Evolutionary conservation across 2,797 vertebrate species (phyloP).

Genomic region (Halcyon leucocephala): DNA sequence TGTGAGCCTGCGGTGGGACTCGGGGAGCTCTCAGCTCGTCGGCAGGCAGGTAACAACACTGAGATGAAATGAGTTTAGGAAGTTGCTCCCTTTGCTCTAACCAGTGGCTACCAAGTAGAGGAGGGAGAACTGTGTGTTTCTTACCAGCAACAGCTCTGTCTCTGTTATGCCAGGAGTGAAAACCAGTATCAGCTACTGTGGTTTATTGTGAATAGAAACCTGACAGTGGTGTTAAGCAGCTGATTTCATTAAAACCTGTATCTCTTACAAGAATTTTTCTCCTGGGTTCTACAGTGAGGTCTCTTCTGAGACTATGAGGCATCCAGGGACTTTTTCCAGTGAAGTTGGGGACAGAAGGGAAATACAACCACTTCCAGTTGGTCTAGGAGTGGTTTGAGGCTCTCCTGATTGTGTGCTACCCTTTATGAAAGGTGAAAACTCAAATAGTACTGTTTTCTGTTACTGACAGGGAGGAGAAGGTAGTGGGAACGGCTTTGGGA

Average conservation of each 20-base stretch:
- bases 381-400: background rate
- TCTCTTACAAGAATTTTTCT: background rate
- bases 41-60: fast-evolving
- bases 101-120: background rate
- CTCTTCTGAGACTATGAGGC: background rate
- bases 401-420: background rate
- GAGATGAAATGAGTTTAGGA: background rate
- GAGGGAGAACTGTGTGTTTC: background rate
- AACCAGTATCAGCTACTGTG: background rate
- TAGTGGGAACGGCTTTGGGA: background rate
- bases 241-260: background rate
- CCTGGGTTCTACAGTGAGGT: background rate
- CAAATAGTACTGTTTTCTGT: background rate
- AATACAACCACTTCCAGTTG: background rate
- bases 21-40: background rate
- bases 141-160: background rate
- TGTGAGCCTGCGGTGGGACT: background rate
- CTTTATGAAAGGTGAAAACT: background rate
- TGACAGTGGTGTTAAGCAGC: background rate
- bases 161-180: background rate
- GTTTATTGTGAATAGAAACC: background rate
- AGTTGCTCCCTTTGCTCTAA: background rate
- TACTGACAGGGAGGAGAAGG: background rate
- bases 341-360: background rate
- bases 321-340: background rate